Conservation (phyloP, 2,113 vertebrate genomes). For the Hippoglossus stenolepis region DNA sequence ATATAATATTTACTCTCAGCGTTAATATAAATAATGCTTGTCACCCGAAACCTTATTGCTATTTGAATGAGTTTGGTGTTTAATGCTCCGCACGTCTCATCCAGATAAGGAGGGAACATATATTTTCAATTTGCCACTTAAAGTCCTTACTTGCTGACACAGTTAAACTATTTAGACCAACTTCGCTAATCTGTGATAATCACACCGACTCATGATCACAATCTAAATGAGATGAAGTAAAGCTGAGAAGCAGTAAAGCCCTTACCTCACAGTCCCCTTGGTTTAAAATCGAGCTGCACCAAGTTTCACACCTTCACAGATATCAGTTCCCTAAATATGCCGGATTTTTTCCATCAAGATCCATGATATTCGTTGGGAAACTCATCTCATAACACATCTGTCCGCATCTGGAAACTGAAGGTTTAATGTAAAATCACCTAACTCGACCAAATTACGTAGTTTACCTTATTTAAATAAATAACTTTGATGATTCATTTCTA, state of each 20-base stretch:
- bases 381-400: no score
- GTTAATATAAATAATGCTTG: conserved; percentile 15
- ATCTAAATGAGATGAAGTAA: not conserved
- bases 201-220: not conserved
- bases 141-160: conserved; percentile 6
- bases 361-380: no score
- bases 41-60: conserved; percentile 9
- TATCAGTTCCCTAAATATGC: no score
- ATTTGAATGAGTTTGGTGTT: conserved; percentile 3
- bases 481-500: conserved; percentile 6
- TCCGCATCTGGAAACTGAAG: no score
- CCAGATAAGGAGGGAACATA: not conserved
- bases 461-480: conserved; percentile 8
- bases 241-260: no score
- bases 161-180: not conserved
- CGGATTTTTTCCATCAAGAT: no score
- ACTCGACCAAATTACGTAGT: no score
- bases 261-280: no score
- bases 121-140: not conserved
- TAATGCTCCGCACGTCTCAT: not conserved
- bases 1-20: not conserved
- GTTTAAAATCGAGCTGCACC: not conserved
- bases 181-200: conserved; percentile 7
- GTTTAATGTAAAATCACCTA: no score
- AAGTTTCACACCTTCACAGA: not conserved